Conservation (phyloP, 2,113 vertebrate species). For the Promerops cafer region DNA sequence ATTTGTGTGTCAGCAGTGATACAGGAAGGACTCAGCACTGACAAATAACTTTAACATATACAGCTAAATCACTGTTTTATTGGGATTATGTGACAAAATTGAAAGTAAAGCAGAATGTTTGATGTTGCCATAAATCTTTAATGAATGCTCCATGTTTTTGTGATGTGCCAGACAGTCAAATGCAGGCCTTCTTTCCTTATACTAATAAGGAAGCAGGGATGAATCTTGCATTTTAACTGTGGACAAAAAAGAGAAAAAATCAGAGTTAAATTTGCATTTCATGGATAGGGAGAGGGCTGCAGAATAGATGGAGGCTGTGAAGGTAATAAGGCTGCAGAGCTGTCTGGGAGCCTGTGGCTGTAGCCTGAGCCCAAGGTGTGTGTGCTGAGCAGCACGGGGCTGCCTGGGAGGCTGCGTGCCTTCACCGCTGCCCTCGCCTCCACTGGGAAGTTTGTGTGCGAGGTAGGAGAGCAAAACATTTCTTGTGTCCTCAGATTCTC, state of each 20-base stretch:
- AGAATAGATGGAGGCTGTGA: neutral
- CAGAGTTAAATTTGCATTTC: neutral
- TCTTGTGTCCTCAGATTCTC: constrained; percentile 18
- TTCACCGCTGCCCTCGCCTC: neutral
- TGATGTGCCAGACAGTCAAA: constrained; percentile 1
- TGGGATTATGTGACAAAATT: constrained; percentile 51
- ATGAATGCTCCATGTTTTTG: neutral
- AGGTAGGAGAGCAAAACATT: neutral
- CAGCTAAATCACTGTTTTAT: constrained; percentile 22
- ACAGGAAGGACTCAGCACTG: neutral
- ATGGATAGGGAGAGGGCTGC: neutral
- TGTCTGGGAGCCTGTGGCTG: neutral
- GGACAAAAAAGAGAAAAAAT: neutral
- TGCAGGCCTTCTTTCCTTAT: neutral
- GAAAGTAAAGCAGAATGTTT: constrained; percentile 47
- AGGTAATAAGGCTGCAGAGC: neutral
- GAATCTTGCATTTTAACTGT: neutral
- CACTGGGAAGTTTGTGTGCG: neutral
- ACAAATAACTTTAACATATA: constrained; percentile 28
- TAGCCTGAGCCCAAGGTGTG: neutral
- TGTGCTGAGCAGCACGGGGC: neutral
- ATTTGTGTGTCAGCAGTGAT: neutral
- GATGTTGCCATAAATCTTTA: constrained; percentile 55
- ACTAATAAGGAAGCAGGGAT: neutral
- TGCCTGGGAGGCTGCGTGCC: neutral